phyloP scores from a whole-genome alignment of 2,888 invertebrate genomes.

The Yponomeuta cagnagella region DNA sequence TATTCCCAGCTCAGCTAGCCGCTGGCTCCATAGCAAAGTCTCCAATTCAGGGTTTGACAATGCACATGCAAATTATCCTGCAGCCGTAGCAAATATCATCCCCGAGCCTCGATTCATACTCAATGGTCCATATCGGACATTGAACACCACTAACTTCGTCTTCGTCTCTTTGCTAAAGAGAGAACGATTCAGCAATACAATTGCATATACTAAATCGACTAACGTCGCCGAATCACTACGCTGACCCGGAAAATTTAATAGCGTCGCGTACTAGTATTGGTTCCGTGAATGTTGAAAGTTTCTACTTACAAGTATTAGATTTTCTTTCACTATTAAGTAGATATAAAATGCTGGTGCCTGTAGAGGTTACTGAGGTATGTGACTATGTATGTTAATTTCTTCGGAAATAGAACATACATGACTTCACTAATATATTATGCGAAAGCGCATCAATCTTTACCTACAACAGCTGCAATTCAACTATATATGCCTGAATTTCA shows the following conservation, averaged over 20 bases:
- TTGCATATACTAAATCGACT: neutral
- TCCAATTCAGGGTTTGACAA: conserved; percentile 66
- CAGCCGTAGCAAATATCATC: conserved; percentile 39
- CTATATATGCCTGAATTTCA: no score
- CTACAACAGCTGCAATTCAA: no score
- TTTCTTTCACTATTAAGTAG: no score
- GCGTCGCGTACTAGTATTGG: conserved; percentile 32
- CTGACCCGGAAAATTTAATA: conserved; percentile 64
- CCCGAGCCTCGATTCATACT: neutral
- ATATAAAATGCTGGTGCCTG: no score
- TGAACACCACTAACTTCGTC: neutral
- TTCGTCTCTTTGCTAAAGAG: neutral
- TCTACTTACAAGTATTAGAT: neutral
- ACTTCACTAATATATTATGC: no score
- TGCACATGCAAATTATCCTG: conserved; percentile 69
- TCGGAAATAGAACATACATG: no score
- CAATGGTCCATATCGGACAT: neutral
- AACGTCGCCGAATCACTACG: conserved; percentile 20
- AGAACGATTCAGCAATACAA: neutral
- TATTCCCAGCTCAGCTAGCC: conserved; percentile 43
- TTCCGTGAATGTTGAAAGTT: neutral
- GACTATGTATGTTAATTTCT: no score
- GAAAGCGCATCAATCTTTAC: no score
- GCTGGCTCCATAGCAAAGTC: conserved; percentile 54
- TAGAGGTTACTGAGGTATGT: no score